Base-by-base conservation (phyloP, 2,797 vertebrate genomes). In the Etheostoma nigrum region DNA sequence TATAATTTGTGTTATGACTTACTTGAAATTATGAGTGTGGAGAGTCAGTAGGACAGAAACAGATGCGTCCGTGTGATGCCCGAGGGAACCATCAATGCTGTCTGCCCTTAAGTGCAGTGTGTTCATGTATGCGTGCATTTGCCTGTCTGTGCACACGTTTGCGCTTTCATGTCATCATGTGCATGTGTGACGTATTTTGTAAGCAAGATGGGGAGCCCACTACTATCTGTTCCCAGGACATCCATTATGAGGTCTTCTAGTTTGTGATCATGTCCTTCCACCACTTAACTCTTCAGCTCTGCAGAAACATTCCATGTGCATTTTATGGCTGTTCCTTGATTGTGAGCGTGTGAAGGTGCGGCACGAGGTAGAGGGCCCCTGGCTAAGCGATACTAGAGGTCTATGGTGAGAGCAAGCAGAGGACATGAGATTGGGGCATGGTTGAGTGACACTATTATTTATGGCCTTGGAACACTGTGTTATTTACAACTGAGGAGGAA, bases 1-100 rank as follows among this genome's bases (percentile, higher is more conserved):
- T 95, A 94, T 92, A 94, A 95, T 95, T 94, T 94, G 92, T 93
- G 93, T 94, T 94, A 95, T 94, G 94, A 94, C 93, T 94, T 93
- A 91, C 90, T 93, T 93, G 88, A 93, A 95, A 93, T 94, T 92
- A 95, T 94, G 92, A 92, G 91, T 78, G 87, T 85, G 84, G 90
- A 87, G 88, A 94, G 90, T 91, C 89, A 90, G 90, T 44, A 72
- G 84, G 93, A 93, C 92, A 94, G 91, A 93, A 95, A 94, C 93
- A 94, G 93, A 95, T 95, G 92, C 89, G 86, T 92, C 92, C 69
- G 21, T 75, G 90, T 73, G 87, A 88, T 89, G 88, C 94, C 91
- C 89, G 67, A 72, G 93, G 91, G 93, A 94, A 74, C 89, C 88
- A 93, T 94, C 93, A 91, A 94, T 95, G 92, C 86, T 55, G 73